These are phyloP conservation scores for Tetragnatha versicolor DNA, from an alignment of 1,140 invertebrate genomes.

Conservation along the genomic window DNA sequence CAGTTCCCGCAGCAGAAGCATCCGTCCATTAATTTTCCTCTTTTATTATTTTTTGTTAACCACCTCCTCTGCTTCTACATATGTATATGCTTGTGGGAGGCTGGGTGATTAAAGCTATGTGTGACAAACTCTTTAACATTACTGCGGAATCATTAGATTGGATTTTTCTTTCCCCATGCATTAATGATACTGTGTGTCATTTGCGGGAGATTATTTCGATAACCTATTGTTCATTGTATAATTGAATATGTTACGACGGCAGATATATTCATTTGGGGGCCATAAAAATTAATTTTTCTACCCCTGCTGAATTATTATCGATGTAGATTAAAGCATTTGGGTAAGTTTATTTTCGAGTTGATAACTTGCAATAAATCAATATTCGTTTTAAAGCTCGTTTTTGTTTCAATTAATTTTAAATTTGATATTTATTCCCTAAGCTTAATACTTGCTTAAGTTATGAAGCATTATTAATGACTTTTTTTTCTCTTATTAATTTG, in stretches of 20 bases:
- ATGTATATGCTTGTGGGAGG: neutral
- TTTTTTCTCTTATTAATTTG: no score
- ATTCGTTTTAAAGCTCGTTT: no score
- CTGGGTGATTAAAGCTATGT: conserved; percentile 32
- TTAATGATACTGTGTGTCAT: conserved; percentile 26
- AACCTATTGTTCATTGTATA: conserved; percentile 44
- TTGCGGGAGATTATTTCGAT: conserved; percentile 40
- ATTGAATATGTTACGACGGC: conserved; percentile 34
- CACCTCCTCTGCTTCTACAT: neutral
- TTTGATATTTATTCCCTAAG: no score
- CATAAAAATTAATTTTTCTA: conserved; percentile 28
- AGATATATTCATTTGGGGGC: neutral
- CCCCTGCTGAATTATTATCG: conserved; percentile 11
- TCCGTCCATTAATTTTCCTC: conserved; percentile 36
- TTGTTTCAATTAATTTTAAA: no score
- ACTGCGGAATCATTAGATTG: conserved; percentile 36
- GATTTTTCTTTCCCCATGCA: conserved; percentile 6
- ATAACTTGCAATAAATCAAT: no score
- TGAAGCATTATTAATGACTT: no score
- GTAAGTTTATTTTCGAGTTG: no score
- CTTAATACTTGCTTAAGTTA: no score
- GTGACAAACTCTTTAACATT: conserved; percentile 48
- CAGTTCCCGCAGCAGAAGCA: conserved; percentile 4
- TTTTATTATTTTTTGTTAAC: neutral
- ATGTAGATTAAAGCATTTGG: no score